Percentiles rank a stretch among this genome's conserved stretches.
phyloP scores from a whole-genome alignment of 2,113 vertebrate genomes.

The Gobio gobio region DNA sequence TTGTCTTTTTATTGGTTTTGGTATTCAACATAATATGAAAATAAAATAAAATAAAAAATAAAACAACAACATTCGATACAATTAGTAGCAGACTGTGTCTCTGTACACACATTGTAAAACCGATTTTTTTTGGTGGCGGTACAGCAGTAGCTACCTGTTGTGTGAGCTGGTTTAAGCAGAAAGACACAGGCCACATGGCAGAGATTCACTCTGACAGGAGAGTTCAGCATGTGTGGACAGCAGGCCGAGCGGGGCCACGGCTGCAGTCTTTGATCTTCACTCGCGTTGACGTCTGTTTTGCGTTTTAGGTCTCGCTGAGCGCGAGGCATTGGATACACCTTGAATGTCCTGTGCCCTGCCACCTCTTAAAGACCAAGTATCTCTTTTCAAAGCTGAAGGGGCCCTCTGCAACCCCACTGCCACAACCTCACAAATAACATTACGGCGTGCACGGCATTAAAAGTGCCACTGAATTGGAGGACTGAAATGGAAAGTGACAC shows the following conservation, averaged over 20 bases:
- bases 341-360: conserved; percentile 65
- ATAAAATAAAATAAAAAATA: too few relatives aligned
- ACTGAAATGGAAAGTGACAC: conserved; percentile 9
- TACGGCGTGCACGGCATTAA: background rate
- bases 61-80: too few relatives aligned
- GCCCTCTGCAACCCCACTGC: conserved; percentile 58
- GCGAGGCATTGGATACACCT: conserved; percentile 76
- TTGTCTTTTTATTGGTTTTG: too few relatives aligned
- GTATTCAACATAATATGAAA: too few relatives aligned
- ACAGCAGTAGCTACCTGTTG: conserved; percentile 31
- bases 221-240: conserved; percentile 76
- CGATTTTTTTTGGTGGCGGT: background rate
- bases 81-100: background rate
- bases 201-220: conserved; percentile 78
- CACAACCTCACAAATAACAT: conserved; percentile 21
- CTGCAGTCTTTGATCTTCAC: conserved; percentile 79
- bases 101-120: background rate
- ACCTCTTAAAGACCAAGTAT: conserved; percentile 71
- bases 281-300: conserved; percentile 79
- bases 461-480: background rate
- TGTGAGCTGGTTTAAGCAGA: conserved; percentile 29
- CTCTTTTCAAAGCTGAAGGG: conserved; percentile 74
- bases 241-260: conserved; percentile 65
- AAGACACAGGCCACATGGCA: conserved; percentile 62
- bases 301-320: conserved; percentile 78